Conservation (phyloP, 1,140 invertebrate species). For the Orius insidiosus region DNA sequence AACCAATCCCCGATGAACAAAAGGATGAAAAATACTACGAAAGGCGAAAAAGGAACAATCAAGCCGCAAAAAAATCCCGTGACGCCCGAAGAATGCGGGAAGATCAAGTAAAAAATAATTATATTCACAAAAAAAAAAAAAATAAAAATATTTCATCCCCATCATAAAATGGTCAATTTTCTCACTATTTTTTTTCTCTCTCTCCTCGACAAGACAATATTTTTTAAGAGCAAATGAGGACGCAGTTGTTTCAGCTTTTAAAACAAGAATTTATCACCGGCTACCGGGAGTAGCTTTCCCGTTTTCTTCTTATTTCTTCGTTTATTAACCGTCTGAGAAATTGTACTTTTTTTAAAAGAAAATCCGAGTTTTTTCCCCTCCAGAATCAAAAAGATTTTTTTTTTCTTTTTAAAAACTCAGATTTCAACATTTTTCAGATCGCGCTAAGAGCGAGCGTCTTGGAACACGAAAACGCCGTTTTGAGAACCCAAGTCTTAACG, state of each 20-base stretch:
- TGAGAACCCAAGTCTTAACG: constrained; percentile 59
- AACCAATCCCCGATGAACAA: constrained; percentile 66
- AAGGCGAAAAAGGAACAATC: constrained; percentile 66
- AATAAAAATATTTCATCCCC: neutral
- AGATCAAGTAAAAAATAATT: constrained; percentile 45
- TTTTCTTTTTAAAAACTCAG: neutral
- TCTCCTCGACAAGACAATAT: too few relatives aligned
- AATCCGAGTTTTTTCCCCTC: too few relatives aligned
- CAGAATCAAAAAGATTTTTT: neutral
- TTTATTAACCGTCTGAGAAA: too few relatives aligned
- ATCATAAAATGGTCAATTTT: neutral
- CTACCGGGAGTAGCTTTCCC: too few relatives aligned
- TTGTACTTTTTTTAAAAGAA: too few relatives aligned
- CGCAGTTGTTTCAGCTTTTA: too few relatives aligned
- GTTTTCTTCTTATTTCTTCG: too few relatives aligned
- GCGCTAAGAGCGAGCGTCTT: constrained; percentile 59
- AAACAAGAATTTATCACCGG: too few relatives aligned
- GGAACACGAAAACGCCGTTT: constrained; percentile 70
- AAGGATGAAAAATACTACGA: constrained; percentile 85
- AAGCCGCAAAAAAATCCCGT: constrained; percentile 77
- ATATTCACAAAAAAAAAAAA: too few relatives aligned
- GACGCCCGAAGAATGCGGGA: constrained; percentile 70
- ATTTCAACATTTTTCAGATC: constrained; percentile 34
- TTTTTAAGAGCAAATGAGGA: too few relatives aligned
- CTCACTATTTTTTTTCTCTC: neutral